Base-by-base conservation (phyloP, 2,113 vertebrate species). In the Corythaeola cristata region DNA sequence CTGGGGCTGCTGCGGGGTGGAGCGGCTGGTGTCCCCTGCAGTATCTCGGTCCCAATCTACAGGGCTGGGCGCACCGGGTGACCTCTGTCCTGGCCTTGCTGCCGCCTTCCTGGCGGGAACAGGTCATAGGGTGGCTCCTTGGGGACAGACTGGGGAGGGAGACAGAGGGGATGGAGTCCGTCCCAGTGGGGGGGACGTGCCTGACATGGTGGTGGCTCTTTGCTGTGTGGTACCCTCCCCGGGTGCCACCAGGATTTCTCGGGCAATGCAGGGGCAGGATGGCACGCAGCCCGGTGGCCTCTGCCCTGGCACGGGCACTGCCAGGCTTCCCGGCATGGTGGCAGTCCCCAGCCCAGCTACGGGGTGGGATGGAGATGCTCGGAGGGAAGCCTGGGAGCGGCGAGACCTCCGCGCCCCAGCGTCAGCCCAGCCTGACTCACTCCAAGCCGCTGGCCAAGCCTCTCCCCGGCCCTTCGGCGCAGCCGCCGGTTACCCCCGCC, bases 361-460 rank as follows among this genome's bases (percentile, higher is more conserved):
- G 5, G 56, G 67, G 53, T 0, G 3, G 59, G 68, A 39, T 10
- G 9, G 37, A 77, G 78, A 93, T 96, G 73, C 78, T 83, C 6
- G 2, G 78, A 89, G 71, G 30, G 35, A 88, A 91, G 96, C 88
- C 72, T 93, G 96, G 93, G 91, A 92, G 79, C 4, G 0, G 50
- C 20, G 19, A 90, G 95, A 94, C 89, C 81, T 96, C 94, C 0
- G 5, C 80, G 93, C 62, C 86, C 91, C 41, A 3, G 37, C 4
- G 7, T 91, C 91, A 89, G 93, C 92, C 55, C 50, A 68, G 90
- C 77, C 41, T 97, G 97, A 97, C 91, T 97, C 97, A 97, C 50
- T 14, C 58, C 2, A 37, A 87, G 49, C 86, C 2, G 53, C 87
- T 3, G 55, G 82, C 94, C 93, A 92, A 93, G 68, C 84, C 2